These are phyloP conservation scores for Brevipalpus yothersi DNA, from an alignment of 1,140 invertebrate species.

Conservation along the genomic window DNA sequence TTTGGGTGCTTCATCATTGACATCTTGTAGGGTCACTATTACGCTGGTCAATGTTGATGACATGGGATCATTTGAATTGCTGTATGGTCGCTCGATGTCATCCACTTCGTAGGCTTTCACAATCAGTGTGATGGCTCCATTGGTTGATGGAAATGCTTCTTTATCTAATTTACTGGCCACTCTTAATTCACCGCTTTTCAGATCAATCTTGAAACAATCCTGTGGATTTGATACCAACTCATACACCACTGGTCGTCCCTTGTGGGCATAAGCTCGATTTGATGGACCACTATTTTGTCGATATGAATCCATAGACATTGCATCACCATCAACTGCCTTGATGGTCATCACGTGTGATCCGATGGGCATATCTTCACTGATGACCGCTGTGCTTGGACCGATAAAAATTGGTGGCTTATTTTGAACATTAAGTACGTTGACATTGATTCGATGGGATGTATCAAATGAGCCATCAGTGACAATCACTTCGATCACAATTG, in stretches of 20 bases:
- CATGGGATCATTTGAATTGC: constrained; percentile 14
- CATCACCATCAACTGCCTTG: constrained; percentile 53
- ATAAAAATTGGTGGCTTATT: constrained; percentile 38
- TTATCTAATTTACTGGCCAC: constrained; percentile 58
- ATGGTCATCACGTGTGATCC: constrained; percentile 48
- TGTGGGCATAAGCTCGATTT: background rate
- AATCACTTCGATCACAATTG: background rate
- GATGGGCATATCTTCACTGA: constrained; percentile 56
- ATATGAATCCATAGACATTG: background rate
- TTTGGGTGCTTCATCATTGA: constrained; percentile 70
- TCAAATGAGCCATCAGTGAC: constrained; percentile 39
- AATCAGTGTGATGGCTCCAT: constrained; percentile 41
- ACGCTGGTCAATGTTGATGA: constrained; percentile 20
- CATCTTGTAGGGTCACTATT: constrained; percentile 61
- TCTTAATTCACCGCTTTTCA: constrained; percentile 43
- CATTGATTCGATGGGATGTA: constrained; percentile 39
- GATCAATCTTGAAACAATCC: constrained; percentile 57
- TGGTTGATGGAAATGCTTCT: constrained; percentile 47
- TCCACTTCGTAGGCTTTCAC: constrained; percentile 13
- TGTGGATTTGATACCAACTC: constrained; percentile 38
- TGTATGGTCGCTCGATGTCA: constrained; percentile 32
- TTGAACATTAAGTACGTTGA: constrained; percentile 40
- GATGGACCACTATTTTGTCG: background rate
- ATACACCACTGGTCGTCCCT: background rate
- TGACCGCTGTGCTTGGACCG: constrained; percentile 45